Conservation (phyloP, 2,888 invertebrate species). For the Cataglyphis livida region DNA sequence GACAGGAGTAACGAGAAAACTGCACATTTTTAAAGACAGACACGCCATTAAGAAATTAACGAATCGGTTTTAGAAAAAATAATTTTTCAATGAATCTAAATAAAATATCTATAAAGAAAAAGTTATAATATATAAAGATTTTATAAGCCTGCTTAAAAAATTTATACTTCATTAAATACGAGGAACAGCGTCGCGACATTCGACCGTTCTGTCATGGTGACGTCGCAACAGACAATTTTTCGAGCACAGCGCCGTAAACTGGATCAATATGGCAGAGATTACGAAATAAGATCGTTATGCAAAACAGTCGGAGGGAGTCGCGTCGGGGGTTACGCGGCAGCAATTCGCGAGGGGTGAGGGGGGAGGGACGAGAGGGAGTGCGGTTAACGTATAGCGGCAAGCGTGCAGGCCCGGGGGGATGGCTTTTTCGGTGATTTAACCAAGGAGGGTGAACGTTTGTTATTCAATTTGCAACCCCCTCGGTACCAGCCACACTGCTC, state of each 20-base stretch:
- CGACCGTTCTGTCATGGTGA: constrained; percentile 35
- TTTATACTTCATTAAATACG: not conserved
- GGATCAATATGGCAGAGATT: constrained; percentile 84
- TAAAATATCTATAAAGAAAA: not conserved
- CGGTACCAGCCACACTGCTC: constrained; percentile 75
- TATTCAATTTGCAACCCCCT: constrained; percentile 83
- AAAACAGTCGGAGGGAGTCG: constrained; percentile 76
- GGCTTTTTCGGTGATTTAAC: constrained; percentile 82
- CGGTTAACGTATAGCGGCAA: constrained; percentile 80
- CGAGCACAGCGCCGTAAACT: constrained; percentile 70
- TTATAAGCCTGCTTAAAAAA: not conserved
- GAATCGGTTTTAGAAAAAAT: not conserved
- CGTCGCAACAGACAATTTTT: constrained; percentile 72
- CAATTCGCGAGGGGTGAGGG: constrained; percentile 76
- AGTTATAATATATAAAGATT: not conserved
- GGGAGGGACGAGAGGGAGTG: constrained; percentile 60
- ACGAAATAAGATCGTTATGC: constrained; percentile 84
- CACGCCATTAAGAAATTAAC: constrained; percentile 2
- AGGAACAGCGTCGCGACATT: not conserved
- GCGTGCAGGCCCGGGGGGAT: constrained; percentile 77
- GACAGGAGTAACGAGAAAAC: constrained; percentile 21
- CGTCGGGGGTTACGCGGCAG: constrained; percentile 63
- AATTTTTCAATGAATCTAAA: not conserved
- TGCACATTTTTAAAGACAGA: constrained; percentile 18
- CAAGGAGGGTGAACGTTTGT: constrained; percentile 83